These are phyloP conservation scores for Popillia japonica DNA, from an alignment of 1,140 invertebrate species.

Conservation along the genomic window DNA sequence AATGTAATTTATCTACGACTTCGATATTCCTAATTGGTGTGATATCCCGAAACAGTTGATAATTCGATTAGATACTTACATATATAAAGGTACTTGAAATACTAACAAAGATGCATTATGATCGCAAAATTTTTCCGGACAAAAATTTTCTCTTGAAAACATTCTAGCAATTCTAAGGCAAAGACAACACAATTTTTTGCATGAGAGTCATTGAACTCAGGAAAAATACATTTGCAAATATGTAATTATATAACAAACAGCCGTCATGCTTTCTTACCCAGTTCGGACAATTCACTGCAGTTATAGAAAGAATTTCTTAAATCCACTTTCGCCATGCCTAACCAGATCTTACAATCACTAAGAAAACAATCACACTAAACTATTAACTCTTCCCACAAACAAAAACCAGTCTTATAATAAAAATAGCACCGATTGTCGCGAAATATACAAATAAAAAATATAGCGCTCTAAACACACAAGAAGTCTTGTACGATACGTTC, in stretches of 20 bases:
- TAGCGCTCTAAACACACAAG: too few species aligned
- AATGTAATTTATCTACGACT: too few species aligned
- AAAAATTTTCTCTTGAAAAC: too few species aligned
- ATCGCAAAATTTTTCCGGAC: too few species aligned
- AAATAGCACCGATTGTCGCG: background rate
- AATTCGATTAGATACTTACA: too few species aligned
- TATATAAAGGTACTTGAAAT: too few species aligned
- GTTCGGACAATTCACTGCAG: constrained; percentile 19
- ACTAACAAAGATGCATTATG: too few species aligned
- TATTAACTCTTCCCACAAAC: background rate
- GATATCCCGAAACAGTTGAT: too few species aligned
- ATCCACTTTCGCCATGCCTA: constrained; percentile 26
- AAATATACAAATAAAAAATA: too few species aligned
- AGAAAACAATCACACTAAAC: background rate
- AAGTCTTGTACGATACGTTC: too few species aligned
- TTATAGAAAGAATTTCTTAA: constrained; percentile 21
- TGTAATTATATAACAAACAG: background rate
- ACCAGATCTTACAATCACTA: background rate
- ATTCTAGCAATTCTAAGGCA: too few species aligned
- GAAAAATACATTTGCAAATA: background rate
- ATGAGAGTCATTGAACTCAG: background rate
- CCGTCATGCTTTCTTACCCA: background rate
- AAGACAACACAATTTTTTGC: background rate
- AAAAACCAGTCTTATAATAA: background rate
- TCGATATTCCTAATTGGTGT: too few species aligned